Base-by-base conservation (phyloP, 2,113 vertebrate genomes). In the Engraulis encrasicolus region DNA sequence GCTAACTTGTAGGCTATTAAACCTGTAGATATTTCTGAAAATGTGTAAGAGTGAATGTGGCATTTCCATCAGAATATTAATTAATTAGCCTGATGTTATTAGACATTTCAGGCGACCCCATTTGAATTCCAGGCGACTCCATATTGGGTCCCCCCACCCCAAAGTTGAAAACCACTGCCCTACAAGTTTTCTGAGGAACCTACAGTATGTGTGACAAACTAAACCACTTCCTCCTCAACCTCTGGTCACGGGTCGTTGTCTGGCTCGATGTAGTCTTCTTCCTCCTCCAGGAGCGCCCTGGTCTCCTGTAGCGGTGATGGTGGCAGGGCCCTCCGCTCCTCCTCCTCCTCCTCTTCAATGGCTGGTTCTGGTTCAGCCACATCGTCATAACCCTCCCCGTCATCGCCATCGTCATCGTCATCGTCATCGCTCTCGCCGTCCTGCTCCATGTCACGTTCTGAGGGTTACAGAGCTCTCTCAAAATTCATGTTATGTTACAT, bases 321-420 rank as follows among this genome's bases (percentile, higher is more conserved):
- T n/a, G n/a, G n/a, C n/a, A n/a, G 58, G n/a, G 27, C 27, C 7
- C 58, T 23, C 0, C 1, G 27, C 23, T 66, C 11, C 50, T 52
- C 50, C 1, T 18, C 19, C 50, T 52, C 15, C 49, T 90, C 81
- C 0, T 82, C 90, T 0, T n/a, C n/a, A n/a, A n/a, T n/a, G 40
- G 40, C 40, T 83, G 77, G 23, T 71, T 18, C 81, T 50, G 9
- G 58, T 23, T 66, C 23, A 11, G 1, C 58, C 58, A 66, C 58
- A 14, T 66, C 58, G 12, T 66, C 58, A 12, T 66, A 66, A 12
- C 23, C 49, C 0, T 74, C 85, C 0, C 91, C 86, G 87, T 94
- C 91, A 0, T 94, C 94, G 18, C 92, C 93, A 4, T 50, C 86
- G 1, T 92, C 87, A 0, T 94, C 94, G 18, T 92, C 93, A 4